Evolutionary conservation across 2,888 invertebrate genomes (phyloP), one percentile per base, ranked within the genome.

Genomic region (Busseola fusca): DNA sequence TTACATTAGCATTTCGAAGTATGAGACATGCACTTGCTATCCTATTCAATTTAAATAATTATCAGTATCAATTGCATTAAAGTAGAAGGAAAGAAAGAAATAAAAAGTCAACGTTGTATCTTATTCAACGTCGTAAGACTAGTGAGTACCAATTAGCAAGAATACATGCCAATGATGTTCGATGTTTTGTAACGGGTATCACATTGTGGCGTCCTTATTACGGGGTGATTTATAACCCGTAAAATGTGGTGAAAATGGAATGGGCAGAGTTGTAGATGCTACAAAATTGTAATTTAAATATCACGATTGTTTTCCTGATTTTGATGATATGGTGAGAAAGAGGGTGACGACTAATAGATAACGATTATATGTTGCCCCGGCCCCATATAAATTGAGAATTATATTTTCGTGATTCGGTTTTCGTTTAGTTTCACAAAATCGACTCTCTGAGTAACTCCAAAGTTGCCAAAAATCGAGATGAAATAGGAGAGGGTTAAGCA

Each of bases 91-190:
- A 76, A 76, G 80, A 76, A 85, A 85, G 83, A 81, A 84, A 83
- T 72, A 81, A 87, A 56, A 90, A 87, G 83, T 37, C 76, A 63
- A 79, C 60, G 80, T 85, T 88, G 83, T 88, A 88, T 91, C 89
- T 90, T 86, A 88, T 88, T 90, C 83, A 78, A 81, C 83, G 87
- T 84, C 76, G 90, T 87, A 88, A 81, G 81, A 87, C 91, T 87
- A 86, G 90, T 76, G 80, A 69, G 71, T 88, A 89, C 91, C 91
- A 94, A 94, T 94, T 94, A 94, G 93, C 86, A 88, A 88, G 88
- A 85, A 86, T 88, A 87, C 87, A 89, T 88, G 84, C 86, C 86
- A 89, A 89, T 88, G 89, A 89, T 87, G 88, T 88, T 82, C 87
- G 87, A 88, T 45, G 86, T 80, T 78, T 74, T 69, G 77, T 82